phyloP scores from a whole-genome alignment of 1,140 invertebrate genomes.

The Orussus abietinus region DNA sequence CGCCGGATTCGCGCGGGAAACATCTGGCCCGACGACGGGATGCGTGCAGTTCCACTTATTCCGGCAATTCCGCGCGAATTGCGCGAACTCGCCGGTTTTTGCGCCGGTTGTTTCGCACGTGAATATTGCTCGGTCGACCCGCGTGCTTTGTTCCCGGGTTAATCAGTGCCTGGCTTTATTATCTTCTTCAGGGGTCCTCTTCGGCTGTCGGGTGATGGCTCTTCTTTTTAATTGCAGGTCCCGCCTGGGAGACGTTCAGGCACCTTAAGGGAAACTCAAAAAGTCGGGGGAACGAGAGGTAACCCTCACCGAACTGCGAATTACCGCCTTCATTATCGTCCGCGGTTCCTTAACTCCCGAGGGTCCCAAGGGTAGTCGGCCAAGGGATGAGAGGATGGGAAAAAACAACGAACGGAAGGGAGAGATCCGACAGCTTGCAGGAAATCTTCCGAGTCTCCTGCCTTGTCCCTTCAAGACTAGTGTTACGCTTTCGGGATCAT shows the following conservation, averaged over 20 bases:
- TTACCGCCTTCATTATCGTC: conserved; percentile 48
- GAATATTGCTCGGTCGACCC: conserved; percentile 20
- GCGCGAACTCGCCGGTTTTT: conserved; percentile 30
- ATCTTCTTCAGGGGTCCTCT: conserved; percentile 4
- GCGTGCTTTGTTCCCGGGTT: conserved; percentile 18
- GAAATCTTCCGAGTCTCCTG: no score
- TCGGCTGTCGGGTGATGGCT: background rate
- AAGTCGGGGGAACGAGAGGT: conserved; percentile 25
- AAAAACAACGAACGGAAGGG: no score
- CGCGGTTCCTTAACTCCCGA: conserved; percentile 22
- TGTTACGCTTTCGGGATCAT: no score
- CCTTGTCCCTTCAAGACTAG: no score
- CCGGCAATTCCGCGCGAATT: conserved; percentile 49
- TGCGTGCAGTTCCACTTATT: conserved; percentile 51
- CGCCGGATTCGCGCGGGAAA: conserved; percentile 42
- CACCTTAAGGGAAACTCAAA: conserved; percentile 36
- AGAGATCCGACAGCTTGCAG: no score
- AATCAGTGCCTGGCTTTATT: conserved; percentile 26
- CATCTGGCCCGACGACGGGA: conserved; percentile 46
- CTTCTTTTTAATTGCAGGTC: conserved; percentile 45
- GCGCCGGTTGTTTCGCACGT: conserved; percentile 44
- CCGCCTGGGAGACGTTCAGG: conserved; percentile 39
- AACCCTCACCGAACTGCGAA: conserved; percentile 49
- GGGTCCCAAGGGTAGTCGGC: background rate
- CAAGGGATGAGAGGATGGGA: no score